phyloP scores from a whole-genome alignment of 2,888 invertebrate species.

The Cartodere bifasciata region DNA sequence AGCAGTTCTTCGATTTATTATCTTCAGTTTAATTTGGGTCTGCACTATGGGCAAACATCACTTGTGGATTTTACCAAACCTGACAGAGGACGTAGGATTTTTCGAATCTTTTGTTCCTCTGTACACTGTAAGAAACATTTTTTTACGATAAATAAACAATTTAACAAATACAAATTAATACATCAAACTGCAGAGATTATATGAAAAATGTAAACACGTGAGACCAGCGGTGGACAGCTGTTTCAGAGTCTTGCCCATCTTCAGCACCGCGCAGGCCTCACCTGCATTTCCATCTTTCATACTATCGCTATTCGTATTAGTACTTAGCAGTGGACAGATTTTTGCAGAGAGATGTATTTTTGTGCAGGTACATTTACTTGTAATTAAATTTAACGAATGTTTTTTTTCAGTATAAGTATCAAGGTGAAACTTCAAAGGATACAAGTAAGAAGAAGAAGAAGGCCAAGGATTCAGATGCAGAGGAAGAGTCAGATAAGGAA shows the following conservation, averaged over 20 bases:
- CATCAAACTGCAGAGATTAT: no score
- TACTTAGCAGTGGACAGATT: no score
- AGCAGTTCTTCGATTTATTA: constrained; percentile 75
- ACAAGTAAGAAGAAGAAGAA: constrained; percentile 59
- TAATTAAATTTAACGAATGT: constrained; percentile 4
- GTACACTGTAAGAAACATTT: constrained; percentile 74
- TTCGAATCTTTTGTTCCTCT: constrained; percentile 97
- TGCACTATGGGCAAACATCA: constrained; percentile 81
- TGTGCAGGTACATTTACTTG: no score
- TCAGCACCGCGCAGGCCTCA: no score
- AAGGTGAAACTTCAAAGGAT: constrained; percentile 46
- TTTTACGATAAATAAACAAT: no score
- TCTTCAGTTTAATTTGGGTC: constrained; percentile 87
- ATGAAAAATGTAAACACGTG: no score
- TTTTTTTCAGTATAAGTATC: constrained; percentile 65
- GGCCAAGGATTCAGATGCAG: constrained; percentile 71
- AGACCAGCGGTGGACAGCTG: no score
- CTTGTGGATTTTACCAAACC: constrained; percentile 96
- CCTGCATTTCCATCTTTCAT: no score
- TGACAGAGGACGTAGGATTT: constrained; percentile 98
- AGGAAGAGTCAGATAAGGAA: constrained; percentile 30
- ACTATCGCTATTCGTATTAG: no score
- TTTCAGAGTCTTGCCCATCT: no score
- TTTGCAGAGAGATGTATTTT: no score
- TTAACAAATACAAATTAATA: no score